Conservation (phyloP, 2,797 vertebrate genomes). For the Takifugu rubripes region DNA sequence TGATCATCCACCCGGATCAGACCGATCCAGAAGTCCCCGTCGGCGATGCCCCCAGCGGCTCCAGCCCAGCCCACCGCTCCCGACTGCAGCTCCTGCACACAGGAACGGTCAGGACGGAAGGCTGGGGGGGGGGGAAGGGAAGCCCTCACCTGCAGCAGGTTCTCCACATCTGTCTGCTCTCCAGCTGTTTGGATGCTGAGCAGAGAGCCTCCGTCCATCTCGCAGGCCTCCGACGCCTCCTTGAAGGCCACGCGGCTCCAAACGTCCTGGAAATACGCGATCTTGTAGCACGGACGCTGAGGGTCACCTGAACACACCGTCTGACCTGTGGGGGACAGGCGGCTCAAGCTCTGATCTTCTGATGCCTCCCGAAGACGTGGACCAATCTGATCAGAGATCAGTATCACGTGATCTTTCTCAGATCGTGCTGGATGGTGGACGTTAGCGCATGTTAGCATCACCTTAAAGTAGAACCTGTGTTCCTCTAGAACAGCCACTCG, state of each 20-base stretch:
- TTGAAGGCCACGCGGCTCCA: slow-evolving; percentile 87
- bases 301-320: slow-evolving; percentile 82
- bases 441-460: slow-evolving; percentile 7
- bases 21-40: slow-evolving; percentile 97
- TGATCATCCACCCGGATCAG: slow-evolving; percentile 68
- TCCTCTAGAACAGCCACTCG: too few species aligned
- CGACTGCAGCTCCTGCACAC: slow-evolving; percentile 64
- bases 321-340: slow-evolving; percentile 74
- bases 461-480: too few species aligned
- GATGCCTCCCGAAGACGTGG: too few species aligned
- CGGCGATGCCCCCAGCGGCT: slow-evolving; percentile 67
- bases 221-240: slow-evolving; percentile 85
- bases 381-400: too few species aligned
- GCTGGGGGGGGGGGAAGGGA: neutral
- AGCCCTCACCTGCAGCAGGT: slow-evolving; percentile 70
- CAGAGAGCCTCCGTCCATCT: slow-evolving; percentile 82
- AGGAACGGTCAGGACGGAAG: slow-evolving; percentile 29
- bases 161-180: slow-evolving; percentile 88
- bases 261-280: slow-evolving; percentile 92
- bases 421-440: neutral
- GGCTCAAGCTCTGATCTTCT: slow-evolving; percentile 77
- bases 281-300: slow-evolving; percentile 86
- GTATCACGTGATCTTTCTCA: neutral
- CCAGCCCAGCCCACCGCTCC: slow-evolving; percentile 4
- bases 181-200: slow-evolving; percentile 82